phyloP scores from a whole-genome alignment of 64 coral and sea anemone genomes.

The Anthopleura sola region DNA sequence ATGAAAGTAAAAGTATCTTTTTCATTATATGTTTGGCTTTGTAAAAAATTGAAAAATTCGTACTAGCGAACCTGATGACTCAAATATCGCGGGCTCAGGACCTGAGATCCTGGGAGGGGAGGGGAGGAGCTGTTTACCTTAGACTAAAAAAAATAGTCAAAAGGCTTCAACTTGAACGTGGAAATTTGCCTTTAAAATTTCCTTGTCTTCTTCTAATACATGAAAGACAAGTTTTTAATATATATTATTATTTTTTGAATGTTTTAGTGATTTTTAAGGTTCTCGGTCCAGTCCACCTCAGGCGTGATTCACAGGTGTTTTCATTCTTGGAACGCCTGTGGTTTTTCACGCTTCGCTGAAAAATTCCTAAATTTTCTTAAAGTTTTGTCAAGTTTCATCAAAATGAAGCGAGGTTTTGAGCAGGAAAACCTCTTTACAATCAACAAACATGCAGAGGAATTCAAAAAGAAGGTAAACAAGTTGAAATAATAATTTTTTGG shows the following conservation, averaged over 20 bases:
- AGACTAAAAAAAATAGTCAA: background rate
- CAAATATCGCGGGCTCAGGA: background rate
- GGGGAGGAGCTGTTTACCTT: too few relatives aligned
- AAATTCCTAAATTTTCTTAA: background rate
- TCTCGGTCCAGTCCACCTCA: background rate
- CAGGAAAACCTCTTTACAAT: conserved; percentile 76
- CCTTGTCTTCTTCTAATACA: too few relatives aligned
- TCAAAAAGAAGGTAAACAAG: conserved; percentile 85
- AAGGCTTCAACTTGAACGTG: background rate
- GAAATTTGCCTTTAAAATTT: too few relatives aligned
- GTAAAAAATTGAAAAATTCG: background rate
- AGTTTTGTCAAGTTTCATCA: background rate
- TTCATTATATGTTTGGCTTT: background rate
- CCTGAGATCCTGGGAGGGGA: background rate
- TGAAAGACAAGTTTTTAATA: too few relatives aligned
- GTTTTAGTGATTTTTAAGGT: background rate
- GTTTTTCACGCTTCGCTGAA: conserved; percentile 16
- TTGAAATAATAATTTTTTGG: background rate
- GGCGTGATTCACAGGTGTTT: conserved; percentile 16
- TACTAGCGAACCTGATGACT: background rate
- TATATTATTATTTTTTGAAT: too few relatives aligned
- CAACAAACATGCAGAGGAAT: conserved; percentile 79
- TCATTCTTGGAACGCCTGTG: conserved; percentile 21
- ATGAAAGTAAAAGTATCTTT: too few relatives aligned
- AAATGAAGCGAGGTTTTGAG: conserved; percentile 75